phyloP scores from a whole-genome alignment of 2,797 vertebrate genomes.

The Ataeniobius toweri region DNA sequence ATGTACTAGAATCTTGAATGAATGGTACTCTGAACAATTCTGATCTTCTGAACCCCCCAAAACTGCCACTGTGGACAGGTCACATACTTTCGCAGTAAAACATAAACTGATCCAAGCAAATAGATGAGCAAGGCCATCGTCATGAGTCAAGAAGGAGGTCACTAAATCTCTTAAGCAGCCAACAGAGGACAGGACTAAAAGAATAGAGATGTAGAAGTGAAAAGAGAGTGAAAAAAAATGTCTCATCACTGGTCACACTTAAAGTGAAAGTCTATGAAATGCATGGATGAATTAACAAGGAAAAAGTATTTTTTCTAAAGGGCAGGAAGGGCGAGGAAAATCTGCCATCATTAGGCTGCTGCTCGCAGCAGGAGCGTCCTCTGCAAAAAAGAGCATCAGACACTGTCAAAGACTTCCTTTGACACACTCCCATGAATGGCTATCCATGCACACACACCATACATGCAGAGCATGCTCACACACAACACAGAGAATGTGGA shows the following conservation, averaged over 20 bases:
- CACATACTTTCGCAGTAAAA: constrained; percentile 17
- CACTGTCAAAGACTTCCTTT: constrained; percentile 73
- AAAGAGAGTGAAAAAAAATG: constrained; percentile 28
- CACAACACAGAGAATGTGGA: constrained; percentile 37
- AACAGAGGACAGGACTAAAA: constrained; percentile 30
- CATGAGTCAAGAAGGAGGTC: constrained; percentile 14
- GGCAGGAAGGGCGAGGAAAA: constrained; percentile 43
- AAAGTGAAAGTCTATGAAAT: constrained; percentile 44
- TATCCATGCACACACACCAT: constrained; percentile 34
- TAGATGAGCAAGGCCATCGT: constrained; percentile 33
- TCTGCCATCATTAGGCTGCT: constrained; percentile 55
- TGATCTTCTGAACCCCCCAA: not conserved
- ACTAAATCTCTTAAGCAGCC: constrained; percentile 39
- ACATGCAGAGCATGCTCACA: constrained; percentile 22
- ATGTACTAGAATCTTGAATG: not conserved
- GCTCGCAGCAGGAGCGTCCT: constrained; percentile 65
- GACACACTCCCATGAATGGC: constrained; percentile 54
- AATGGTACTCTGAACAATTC: not conserved
- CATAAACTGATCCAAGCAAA: constrained; percentile 31
- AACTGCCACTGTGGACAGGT: constrained; percentile 11
- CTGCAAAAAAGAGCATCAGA: constrained; percentile 65
- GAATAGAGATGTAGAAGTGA: constrained; percentile 23
- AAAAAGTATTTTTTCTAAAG: constrained; percentile 15
- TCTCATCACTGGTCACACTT: constrained; percentile 45
- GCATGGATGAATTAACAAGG: constrained; percentile 47